Evolutionary conservation across 2,113 vertebrate species (phyloP), one percentile per base, ranked within the genome.

Genomic region (Mirounga angustirostris): DNA sequence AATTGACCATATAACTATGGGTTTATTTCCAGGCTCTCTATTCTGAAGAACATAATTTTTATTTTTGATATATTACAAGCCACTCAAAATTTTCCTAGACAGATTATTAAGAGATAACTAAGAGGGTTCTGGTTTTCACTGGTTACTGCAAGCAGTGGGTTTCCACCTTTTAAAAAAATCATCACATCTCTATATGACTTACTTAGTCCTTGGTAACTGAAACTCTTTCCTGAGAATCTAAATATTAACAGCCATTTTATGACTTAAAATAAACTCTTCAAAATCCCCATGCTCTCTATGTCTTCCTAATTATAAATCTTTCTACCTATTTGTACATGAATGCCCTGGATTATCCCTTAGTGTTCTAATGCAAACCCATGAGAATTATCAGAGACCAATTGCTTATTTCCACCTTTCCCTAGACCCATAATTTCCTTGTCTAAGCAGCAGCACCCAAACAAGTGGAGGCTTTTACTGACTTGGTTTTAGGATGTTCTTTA

Each of bases 401-500:
- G 52, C 7, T 90, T 80, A 63, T 71, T 87, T 87, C 52, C 63
- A 7, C 0, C 65, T 85, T 93, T 90, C 11, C 11, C 61, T 28
- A 28, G 21, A 61, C 11, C 21, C 56, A 36, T 28, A 85, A 73
- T 43, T 36, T 63, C 16, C 26, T 36, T 67, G 8, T 71, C 19
- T 79, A 90, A 94, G 59, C 61, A 79, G 46, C 11, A 52, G 58
- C 11, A 52, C 22, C 30, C 33, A 78, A 94, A 89, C 54, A 79
- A 54, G 21, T 63, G 43, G 59, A 91, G 33, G 22, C 7, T 81
- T 91, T 61, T 56, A 33, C 24, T 89, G 74, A 73, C 46, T 63
- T 91, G 18, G 19, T 43, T 91, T 94, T 73, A 82, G 19, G 18
- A n/a, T 82, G 14, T 65, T 74, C 43, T 83, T 91, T 91, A 91